Evolutionary conservation across 2,888 invertebrate genomes (phyloP).

Genomic region (Holacanthella duospinosa): DNA sequence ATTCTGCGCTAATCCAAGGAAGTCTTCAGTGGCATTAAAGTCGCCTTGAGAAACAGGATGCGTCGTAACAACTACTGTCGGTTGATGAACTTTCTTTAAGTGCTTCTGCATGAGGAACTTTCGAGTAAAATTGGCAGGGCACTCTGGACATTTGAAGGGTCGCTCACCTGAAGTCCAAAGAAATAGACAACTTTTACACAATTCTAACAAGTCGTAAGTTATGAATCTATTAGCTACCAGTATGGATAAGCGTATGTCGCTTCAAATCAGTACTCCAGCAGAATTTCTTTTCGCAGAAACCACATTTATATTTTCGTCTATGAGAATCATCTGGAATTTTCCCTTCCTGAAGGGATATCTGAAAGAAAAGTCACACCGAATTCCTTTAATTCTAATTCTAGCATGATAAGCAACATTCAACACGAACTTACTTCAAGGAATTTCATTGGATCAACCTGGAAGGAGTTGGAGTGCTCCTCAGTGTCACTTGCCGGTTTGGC

Average conservation of each 20-base stretch:
- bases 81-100: slow-evolving; percentile 40
- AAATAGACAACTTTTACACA: neutral
- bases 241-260: slow-evolving; percentile 43
- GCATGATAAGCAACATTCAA: too few species aligned
- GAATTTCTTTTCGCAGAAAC: slow-evolving; percentile 41
- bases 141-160: slow-evolving; percentile 42
- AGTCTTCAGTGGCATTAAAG: neutral
- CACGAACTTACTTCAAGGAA: slow-evolving; percentile 8
- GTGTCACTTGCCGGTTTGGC: too few species aligned
- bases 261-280: slow-evolving; percentile 45
- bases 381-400: too few species aligned
- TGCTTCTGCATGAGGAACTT: slow-evolving; percentile 44
- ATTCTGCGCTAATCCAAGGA: neutral
- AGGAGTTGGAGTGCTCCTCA: neutral
- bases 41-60: too few species aligned
- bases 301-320: slow-evolving; percentile 40
- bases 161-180: slow-evolving; percentile 37
- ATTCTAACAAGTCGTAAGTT: neutral
- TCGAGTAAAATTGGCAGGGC: slow-evolving; percentile 42
- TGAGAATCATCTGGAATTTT: slow-evolving; percentile 12
- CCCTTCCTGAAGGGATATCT: slow-evolving; percentile 9
- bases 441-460: slow-evolving; percentile 6
- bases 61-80: too few species aligned
- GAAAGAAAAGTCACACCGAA: neutral
- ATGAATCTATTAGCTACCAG: slow-evolving; percentile 35